Base-by-base conservation (phyloP, 1,140 invertebrate genomes). In the Ptiloglossa arizonensis region DNA sequence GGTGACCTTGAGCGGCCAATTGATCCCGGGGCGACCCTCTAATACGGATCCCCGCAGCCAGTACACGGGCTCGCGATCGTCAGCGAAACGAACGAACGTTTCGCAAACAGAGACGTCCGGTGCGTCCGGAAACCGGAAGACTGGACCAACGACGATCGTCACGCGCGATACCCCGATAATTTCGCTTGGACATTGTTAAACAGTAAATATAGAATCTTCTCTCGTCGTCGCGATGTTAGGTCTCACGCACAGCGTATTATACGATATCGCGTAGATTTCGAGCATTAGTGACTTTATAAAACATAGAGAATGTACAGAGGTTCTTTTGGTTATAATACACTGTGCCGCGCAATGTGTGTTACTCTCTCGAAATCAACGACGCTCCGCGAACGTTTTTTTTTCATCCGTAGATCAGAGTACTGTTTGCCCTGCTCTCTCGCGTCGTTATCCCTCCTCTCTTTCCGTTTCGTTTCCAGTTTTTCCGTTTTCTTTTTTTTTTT, bases 301-400 rank as follows among this genome's bases (percentile, higher is more conserved):
- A 82, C 71, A 83, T 82, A 83, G 64, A 83, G 74, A 79, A 83
- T 79, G 60, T 66, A 82, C 52, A 79, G 75, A 46, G 15, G 48
- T 15, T 63, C n/a, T 22, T 59, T n/a, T n/a, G n/a, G 50, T 46
- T 54, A 70, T 68, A 57, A 57, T 75, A 75, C 22, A 67, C 54
- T 81, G 71, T 71, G 59, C 48, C 54, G 62, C 22, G 63, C 50
- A 11, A 29, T 17, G 11, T 22, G 24, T 52, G 24, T 80, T 62
- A 32, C 66, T 19, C 50, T 48, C 35, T 22, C 67, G 78, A 73
- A n/a, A n/a, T n/a, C 35, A 57, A 76, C 32, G 46, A 73, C 50
- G 27, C 19, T 66, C 24, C 22, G 46, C 70, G 44, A 64, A 82
- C 66, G 38, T 67, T 67, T n/a, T n/a, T n/a, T n/a, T n/a, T n/a